Percentiles rank a stretch among this genome's conserved stretches.
phyloP scores from a whole-genome alignment of 1,140 invertebrate species.

The Luehdorfia chinensis region DNA sequence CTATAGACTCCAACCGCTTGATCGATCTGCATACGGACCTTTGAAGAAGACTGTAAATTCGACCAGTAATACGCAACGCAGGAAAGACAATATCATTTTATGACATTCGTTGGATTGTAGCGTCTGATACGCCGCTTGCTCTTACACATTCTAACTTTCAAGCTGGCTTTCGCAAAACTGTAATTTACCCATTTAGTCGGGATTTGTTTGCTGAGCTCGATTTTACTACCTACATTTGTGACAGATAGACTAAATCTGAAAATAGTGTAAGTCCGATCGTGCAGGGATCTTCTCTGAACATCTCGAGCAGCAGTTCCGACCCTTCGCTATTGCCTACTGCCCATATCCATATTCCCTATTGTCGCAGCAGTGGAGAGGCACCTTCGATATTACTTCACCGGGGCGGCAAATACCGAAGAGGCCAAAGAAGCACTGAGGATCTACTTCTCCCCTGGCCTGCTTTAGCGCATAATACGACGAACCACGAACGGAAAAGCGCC shows the following conservation, averaged over 20 bases:
- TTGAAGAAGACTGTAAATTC: conserved; percentile 54
- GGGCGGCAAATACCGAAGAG: too few species aligned
- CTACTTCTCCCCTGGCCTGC: too few species aligned
- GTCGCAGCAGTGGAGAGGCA: too few species aligned
- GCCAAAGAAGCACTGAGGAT: too few species aligned
- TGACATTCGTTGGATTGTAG: conserved; percentile 62
- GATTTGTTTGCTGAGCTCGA: conserved; percentile 52
- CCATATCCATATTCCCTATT: too few species aligned
- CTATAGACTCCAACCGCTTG: conserved; percentile 62
- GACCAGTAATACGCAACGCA: conserved; percentile 54
- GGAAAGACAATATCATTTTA: conserved; percentile 74
- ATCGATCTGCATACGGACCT: conserved; percentile 50
- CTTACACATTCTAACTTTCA: conserved; percentile 61
- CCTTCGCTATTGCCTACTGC: too few species aligned
- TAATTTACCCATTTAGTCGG: conserved; percentile 53
- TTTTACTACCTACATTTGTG: conserved; percentile 40
- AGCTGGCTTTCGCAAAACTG: conserved; percentile 58
- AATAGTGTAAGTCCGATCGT: too few species aligned
- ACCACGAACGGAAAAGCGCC: too few species aligned
- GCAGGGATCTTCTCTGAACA: too few species aligned
- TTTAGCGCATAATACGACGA: too few species aligned
- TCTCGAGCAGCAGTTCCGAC: too few species aligned
- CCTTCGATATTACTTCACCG: too few species aligned
- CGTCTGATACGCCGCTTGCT: conserved; percentile 50
- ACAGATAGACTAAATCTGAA: conserved; percentile 52